Conservation (phyloP, 2,888 invertebrate species). For the Balanococcus diminutus region DNA sequence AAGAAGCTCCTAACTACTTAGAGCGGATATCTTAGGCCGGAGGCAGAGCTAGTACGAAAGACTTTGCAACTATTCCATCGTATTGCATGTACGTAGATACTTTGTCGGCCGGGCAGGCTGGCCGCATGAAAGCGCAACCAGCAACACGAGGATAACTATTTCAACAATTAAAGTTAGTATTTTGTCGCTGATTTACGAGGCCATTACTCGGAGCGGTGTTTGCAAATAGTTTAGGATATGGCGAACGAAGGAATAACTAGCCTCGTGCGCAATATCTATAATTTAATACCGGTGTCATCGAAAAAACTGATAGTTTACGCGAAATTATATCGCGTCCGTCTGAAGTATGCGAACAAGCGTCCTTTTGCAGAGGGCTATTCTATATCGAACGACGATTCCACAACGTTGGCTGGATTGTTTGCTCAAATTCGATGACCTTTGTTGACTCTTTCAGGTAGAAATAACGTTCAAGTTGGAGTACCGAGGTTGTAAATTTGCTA, state of each 20-base stretch:
- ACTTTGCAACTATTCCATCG: slow-evolving; percentile 27
- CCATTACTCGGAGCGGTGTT: slow-evolving; percentile 15
- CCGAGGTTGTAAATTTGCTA: not conserved
- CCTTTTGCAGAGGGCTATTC: not conserved
- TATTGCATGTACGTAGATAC: slow-evolving; percentile 17
- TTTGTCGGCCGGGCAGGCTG: too few relatives aligned
- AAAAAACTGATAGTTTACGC: not conserved
- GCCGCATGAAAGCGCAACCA: not conserved
- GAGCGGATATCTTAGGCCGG: not conserved
- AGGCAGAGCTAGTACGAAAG: not conserved
- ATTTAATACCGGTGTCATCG: not conserved
- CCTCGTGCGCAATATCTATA: not conserved
- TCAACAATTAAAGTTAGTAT: slow-evolving; percentile 21
- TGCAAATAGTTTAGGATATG: slow-evolving; percentile 17
- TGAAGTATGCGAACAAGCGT: not conserved
- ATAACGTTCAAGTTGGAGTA: not conserved
- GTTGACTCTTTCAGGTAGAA: not conserved
- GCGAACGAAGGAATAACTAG: not conserved
- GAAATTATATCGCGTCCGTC: not conserved
- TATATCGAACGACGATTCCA: too few relatives aligned
- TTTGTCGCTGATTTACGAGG: slow-evolving; percentile 35
- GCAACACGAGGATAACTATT: not conserved
- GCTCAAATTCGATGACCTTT: not conserved
- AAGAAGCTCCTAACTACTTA: not conserved
- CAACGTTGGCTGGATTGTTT: too few relatives aligned